Evolutionary conservation across 1,140 invertebrate species (phyloP), one percentile per base, ranked within the genome.

Genomic region (Zaprionus ornatus): DNA sequence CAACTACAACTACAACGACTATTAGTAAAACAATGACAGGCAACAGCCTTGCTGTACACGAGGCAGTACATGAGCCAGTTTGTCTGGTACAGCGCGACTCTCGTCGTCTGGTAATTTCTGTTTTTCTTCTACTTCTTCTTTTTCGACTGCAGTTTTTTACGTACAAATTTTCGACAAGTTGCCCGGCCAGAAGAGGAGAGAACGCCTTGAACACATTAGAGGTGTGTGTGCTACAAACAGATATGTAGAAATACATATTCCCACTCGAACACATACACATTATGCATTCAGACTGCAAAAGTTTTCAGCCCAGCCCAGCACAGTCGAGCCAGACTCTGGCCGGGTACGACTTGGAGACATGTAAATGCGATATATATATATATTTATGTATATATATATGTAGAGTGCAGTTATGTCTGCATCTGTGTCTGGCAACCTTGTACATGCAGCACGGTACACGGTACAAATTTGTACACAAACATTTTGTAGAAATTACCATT

Each of bases 21-120:
- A 85, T 85, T 85, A 85, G 82, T 85, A 85, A 85, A 81, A 85
- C 82, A 85, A 85, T 85, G 82, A 85, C 82, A 85, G 68, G 78
- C 82, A 85, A 85, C 82, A 85, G 82, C 74, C 82, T 85, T 85
- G 82, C 82, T 81, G 79, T 75, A 85, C 82, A 85, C 55, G 82
- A 78, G n/a, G 7, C 82, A 79, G 75, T 81, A 86, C 82, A 85
- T 75, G 82, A 66, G 70, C 78, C 74, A 84, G 74, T 62, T 79
- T 75, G 80, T 82, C 79, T 82, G 64, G 40, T 64, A 56, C 59
- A 3, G 40, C 40, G 40, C 40, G 40, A 45, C 37, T 40, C 37
- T n/a, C 4, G 37, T 40, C 37, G 79, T 82, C 79, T 82, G 64
- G 29, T 63, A 55, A 52, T 67, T 59, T 66, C 61, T 69, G 61